Evolutionary conservation across 2,113 vertebrate species (phyloP).

Genomic region (Lathamus discolor): DNA sequence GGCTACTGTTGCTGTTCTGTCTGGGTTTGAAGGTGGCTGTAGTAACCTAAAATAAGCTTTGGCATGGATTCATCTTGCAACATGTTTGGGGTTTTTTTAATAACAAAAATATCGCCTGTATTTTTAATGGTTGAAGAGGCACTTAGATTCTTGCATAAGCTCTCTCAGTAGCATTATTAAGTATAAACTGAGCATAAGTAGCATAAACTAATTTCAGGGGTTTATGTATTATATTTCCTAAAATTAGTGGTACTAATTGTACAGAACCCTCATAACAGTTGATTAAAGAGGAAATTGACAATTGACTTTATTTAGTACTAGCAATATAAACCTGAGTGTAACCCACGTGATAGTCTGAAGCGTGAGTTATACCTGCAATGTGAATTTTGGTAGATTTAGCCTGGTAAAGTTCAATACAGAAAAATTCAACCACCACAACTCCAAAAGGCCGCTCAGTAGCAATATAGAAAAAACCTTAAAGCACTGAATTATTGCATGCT

Average conservation of each 20-base stretch:
- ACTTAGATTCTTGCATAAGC: background rate
- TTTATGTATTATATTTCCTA: background rate
- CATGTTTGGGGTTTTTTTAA: background rate
- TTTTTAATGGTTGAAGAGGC: background rate
- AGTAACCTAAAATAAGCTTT: background rate
- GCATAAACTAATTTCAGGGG: background rate
- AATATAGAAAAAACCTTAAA: background rate
- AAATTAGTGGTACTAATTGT: background rate
- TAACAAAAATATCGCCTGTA: background rate
- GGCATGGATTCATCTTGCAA: background rate
- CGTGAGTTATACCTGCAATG: background rate
- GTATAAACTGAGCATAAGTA: background rate
- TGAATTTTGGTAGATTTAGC: background rate
- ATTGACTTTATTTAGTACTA: background rate
- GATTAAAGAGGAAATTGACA: background rate
- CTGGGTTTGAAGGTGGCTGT: background rate
- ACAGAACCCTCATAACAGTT: background rate
- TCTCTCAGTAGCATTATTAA: background rate
- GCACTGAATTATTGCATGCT: background rate
- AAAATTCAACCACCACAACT: rapidly evolving
- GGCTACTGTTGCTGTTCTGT: background rate
- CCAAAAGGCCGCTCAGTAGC: background rate
- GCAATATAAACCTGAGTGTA: background rate
- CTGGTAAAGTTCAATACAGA: background rate
- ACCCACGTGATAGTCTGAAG: background rate